These are phyloP conservation scores for Dexiosoma caninum DNA, from an alignment of 2,888 invertebrate species.

Conservation along the genomic window DNA sequence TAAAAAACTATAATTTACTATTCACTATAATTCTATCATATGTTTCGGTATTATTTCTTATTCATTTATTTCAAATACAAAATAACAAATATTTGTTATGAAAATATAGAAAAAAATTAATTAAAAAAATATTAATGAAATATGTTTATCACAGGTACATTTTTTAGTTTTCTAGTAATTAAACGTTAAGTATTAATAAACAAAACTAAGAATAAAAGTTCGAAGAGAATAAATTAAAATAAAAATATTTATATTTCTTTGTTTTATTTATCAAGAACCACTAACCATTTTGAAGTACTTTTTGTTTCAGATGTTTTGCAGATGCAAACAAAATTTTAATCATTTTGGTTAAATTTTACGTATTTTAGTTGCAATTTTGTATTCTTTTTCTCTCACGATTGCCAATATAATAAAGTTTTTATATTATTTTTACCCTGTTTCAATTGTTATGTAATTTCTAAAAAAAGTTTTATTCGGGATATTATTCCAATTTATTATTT, in stretches of 20 bases:
- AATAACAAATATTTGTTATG: neutral
- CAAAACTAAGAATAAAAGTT: neutral
- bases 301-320: neutral
- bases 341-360: slow-evolving; percentile 43
- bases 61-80: slow-evolving; percentile 3
- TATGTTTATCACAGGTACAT: slow-evolving; percentile 78
- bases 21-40: slow-evolving; percentile 46
- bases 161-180: slow-evolving; percentile 64
- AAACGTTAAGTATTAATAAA: slow-evolving; percentile 1
- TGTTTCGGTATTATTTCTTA: slow-evolving; percentile 33
- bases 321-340: slow-evolving; percentile 9
- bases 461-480: too few species aligned
- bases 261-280: slow-evolving; percentile 56
- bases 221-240: neutral
- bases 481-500: too few species aligned
- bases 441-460: neutral
- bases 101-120: slow-evolving; percentile 20
- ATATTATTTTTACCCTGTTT: slow-evolving; percentile 15
- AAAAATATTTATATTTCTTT: neutral
- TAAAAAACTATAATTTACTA: slow-evolving; percentile 42
- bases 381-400: neutral
- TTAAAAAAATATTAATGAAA: slow-evolving; percentile 65
- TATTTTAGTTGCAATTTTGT: slow-evolving; percentile 52
- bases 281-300: slow-evolving; percentile 57
- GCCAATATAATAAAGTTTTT: neutral